phyloP scores from a whole-genome alignment of 2,888 invertebrate genomes.

The Drosophila monieri region DNA sequence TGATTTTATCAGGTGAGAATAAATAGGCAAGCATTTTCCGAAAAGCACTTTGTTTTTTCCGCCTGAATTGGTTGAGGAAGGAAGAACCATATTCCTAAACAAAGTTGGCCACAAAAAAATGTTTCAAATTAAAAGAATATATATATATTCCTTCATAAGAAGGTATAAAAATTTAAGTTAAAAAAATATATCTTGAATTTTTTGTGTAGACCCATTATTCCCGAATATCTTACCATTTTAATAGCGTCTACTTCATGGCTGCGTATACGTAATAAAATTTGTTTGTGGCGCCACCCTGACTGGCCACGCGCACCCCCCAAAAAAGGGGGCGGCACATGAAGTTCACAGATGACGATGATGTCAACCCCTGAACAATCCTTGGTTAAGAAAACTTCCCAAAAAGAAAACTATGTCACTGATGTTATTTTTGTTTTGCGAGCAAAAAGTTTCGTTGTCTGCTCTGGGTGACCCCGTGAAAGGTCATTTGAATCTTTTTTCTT shows the following conservation, averaged over 20 bases:
- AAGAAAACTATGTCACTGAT: constrained; percentile 27
- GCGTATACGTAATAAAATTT: constrained; percentile 57
- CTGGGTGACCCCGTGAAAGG: constrained; percentile 50
- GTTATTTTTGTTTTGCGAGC: constrained; percentile 8
- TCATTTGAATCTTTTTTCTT: constrained; percentile 20
- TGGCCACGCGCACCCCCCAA: constrained; percentile 40
- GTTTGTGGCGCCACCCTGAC: constrained; percentile 58
- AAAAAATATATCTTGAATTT: not conserved
- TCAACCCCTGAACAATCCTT: constrained; percentile 24
- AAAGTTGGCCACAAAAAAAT: not conserved
- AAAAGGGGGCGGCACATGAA: constrained; percentile 35
- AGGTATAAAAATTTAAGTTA: not conserved
- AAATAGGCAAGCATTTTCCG: not conserved
- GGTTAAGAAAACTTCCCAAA: not conserved
- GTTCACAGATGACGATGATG: constrained; percentile 31
- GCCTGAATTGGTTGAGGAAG: not conserved
- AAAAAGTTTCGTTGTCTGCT: constrained; percentile 5
- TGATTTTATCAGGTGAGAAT: not conserved
- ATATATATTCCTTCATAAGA: not conserved
- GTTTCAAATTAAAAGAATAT: not conserved
- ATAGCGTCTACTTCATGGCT: constrained; percentile 17
- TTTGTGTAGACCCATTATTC: not conserved
- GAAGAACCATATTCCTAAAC: not conserved
- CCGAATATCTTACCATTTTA: not conserved
- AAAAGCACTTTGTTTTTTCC: not conserved